These are phyloP conservation scores for Hippocampus zosterae DNA, from an alignment of 2,113 vertebrate species.

Conservation along the genomic window DNA sequence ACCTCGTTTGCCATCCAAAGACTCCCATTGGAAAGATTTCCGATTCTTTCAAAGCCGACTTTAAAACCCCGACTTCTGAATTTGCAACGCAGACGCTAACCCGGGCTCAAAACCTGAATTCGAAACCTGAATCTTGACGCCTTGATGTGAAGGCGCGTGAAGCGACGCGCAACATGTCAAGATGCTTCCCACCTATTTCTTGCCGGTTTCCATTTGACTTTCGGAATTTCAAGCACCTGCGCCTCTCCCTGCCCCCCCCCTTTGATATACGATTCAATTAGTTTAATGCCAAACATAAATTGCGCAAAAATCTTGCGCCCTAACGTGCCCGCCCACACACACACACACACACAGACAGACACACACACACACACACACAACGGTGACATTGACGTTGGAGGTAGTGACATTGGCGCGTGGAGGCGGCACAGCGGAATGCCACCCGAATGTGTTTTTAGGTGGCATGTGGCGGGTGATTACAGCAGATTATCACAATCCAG, in stretches of 20 bases:
- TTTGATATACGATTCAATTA: slow-evolving; percentile 72
- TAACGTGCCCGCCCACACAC: not conserved
- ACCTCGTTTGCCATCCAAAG: not conserved
- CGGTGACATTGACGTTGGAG: slow-evolving; percentile 66
- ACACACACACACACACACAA: slow-evolving; percentile 16
- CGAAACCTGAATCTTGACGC: too few relatives aligned
- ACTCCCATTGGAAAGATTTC: too few relatives aligned
- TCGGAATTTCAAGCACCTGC: slow-evolving; percentile 41
- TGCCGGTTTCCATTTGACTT: not conserved
- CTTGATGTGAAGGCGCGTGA: too few relatives aligned
- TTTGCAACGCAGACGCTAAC: slow-evolving; percentile 20
- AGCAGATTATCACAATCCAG: slow-evolving; percentile 76
- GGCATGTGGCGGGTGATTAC: slow-evolving; percentile 74
- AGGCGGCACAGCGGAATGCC: slow-evolving; percentile 63
- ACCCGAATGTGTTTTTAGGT: slow-evolving; percentile 75
- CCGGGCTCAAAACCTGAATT: slow-evolving; percentile 51
- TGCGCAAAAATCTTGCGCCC: slow-evolving; percentile 52
- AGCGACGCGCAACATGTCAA: too few relatives aligned
- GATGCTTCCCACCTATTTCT: not conserved
- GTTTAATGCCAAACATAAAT: slow-evolving; percentile 74
- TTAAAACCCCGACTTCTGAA: too few relatives aligned
- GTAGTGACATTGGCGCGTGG: slow-evolving; percentile 67
- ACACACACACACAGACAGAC: slow-evolving; percentile 46
- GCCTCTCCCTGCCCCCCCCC: slow-evolving; percentile 54
- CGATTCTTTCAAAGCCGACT: too few relatives aligned